These are phyloP conservation scores for Gymnoscopelus microlampas DNA, from an alignment of 2,797 vertebrate species.

Conservation along the genomic window DNA sequence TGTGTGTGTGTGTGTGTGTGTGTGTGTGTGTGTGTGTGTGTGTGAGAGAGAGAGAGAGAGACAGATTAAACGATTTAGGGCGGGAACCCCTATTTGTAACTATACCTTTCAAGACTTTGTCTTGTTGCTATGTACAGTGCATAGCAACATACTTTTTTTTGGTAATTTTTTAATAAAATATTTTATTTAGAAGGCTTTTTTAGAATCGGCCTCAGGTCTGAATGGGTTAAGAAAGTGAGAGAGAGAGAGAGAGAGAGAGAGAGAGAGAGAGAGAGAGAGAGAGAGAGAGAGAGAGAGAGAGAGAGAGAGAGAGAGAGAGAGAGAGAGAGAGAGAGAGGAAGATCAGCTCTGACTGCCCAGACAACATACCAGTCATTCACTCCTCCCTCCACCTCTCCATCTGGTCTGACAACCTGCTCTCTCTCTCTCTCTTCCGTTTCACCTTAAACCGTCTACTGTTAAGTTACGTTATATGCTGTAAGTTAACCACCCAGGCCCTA, in stretches of 20 bases:
- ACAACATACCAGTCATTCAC: constrained; percentile 73
- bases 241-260: constrained; percentile 4
- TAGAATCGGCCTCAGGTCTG: neutral
- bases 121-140: too few species aligned
- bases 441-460: neutral
- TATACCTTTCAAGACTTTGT: too few species aligned
- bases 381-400: constrained; percentile 46
- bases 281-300: neutral
- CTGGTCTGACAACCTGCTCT: constrained; percentile 28
- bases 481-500: too few species aligned
- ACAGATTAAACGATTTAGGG: too few species aligned
- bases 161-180: too few species aligned
- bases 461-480: too few species aligned
- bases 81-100: too few species aligned
- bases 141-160: too few species aligned
- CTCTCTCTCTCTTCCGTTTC: neutral
- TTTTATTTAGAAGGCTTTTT: too few species aligned
- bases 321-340: neutral
- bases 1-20: neutral
- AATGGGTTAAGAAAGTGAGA: neutral
- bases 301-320: neutral
- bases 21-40: neutral
- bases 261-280: neutral
- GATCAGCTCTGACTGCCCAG: constrained; percentile 72
- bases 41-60: neutral